Evolutionary conservation across 2,888 invertebrate genomes (phyloP).

Genomic region (Orthosia gothica): DNA sequence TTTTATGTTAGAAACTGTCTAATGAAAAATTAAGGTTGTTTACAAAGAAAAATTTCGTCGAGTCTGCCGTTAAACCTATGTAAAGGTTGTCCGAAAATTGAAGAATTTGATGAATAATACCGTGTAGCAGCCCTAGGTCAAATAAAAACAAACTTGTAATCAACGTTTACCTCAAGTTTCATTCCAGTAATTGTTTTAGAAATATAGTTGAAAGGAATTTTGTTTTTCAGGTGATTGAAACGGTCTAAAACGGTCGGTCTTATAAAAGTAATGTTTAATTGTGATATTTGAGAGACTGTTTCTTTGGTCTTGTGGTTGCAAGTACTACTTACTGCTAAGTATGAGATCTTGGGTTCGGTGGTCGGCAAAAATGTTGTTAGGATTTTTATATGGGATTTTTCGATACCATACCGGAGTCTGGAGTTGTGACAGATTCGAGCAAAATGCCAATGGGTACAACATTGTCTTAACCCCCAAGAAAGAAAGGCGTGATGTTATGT

Average conservation of each 20-base stretch:
- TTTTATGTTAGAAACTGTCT: conserved; percentile 30
- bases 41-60: conserved; percentile 40
- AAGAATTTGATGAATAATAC: conserved; percentile 35
- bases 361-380: too few relatives aligned
- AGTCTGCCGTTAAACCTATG: conserved; percentile 24
- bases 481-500: too few relatives aligned
- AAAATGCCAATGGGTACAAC: too few relatives aligned
- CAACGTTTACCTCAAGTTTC: conserved; percentile 45
- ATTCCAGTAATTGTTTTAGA: conserved; percentile 41
- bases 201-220: conserved; percentile 21
- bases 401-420: too few relatives aligned
- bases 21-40: conserved; percentile 44
- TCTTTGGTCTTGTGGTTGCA: not conserved
- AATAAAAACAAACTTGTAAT: conserved; percentile 35
- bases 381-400: too few relatives aligned
- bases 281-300: not conserved
- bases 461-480: too few relatives aligned
- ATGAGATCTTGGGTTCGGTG: too few relatives aligned
- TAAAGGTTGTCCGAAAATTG: conserved; percentile 17
- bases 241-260: not conserved
- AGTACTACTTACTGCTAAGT: too few relatives aligned
- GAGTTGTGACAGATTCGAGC: too few relatives aligned
- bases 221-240: conserved; percentile 11
- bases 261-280: not conserved
- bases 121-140: conserved; percentile 6